Evolutionary conservation across 2,113 vertebrate genomes (phyloP), one percentile per base, ranked within the genome.

Genomic region (Lycaon pictus): DNA sequence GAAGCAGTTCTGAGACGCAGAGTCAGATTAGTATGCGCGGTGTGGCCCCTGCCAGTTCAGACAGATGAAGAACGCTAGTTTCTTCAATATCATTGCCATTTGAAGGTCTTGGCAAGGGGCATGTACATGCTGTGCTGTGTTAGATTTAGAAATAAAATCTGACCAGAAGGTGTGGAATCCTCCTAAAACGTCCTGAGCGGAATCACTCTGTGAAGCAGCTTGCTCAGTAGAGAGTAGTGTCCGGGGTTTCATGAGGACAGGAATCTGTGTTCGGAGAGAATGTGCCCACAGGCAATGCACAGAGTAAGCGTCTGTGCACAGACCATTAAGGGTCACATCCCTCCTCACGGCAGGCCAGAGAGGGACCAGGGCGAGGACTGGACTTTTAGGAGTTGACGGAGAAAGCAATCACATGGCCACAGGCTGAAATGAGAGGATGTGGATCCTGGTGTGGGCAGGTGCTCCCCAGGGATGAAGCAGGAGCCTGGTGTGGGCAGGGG

Each of bases 11-110:
- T 2, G 72, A 63, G 65, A 25, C 2, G 29, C 19, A 2, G 3
- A 29, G 65, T 37, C 35, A 2, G 27, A 19, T 23, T 7, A 7
- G 55, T 5, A 15, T 0, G 0, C 11, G 0, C 4, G 1, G 22
- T 5, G n/a, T 27, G 37, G 51, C 4, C 56, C 65, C 11, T 53
- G 20, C 20, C 23, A 1, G 16, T 3, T 35, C 35, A 58, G 65
- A 17, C 10, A 15, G 29, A 43, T 0, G 60, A 67, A 27, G 76
- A 20, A 10, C 8, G 0, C 23, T 20, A 0, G 0, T 19, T 20
- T 5, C 48, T 3, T 43, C 15, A 17, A 1, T 3, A 6, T 27
- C 29, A 3, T 19, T 2, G 0, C 95, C 48, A 4, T 43, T 16
- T 17, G 55, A n/a, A 29, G 17, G 12, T 56, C 81, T 25, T 56